Evolutionary conservation across 2,888 invertebrate species (phyloP), one percentile per base, ranked within the genome.

Genomic region (Cylindroiulus punctatus): DNA sequence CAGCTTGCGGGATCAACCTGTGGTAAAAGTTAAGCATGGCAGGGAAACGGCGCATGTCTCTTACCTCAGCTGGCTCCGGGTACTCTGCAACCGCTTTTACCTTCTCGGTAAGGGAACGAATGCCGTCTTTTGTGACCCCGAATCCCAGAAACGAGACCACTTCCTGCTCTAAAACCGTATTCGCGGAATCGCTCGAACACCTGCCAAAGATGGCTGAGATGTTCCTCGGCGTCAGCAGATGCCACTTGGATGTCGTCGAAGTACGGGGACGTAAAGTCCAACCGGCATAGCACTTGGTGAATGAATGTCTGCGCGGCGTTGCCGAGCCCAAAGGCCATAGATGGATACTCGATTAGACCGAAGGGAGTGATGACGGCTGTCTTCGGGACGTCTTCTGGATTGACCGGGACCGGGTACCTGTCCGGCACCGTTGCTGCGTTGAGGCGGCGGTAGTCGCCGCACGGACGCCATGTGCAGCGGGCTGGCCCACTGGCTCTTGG

Each of bases 271-370:
- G 30, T 30, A 30, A 76, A 76, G 14, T 76, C 76, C 1, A 57
- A n/a, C 7, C 22, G 2, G 7, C 22, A 4, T n/a, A 52, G n/a
- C 0, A 52, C n/a, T 7, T 22, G 7, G 57, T 65, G 22, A 22
- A 65, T 10, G 22, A n/a, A 44, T 0, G 76, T 17, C 22, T 85
- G 86, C 2, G 88, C 86, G 1, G 14, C 30, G 52, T 81, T 12
- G 87, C 86, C 0, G 14, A 88, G 86, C 5, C 87, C 88, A 36
- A 88, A 88, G 19, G 88, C 86, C 88, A 88, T 88, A 8, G 26
- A 65, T 3, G 81, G 17, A 40, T 81, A 88, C 84, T 88, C 87
- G 22, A 84, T 42, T 42, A 42, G 19, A 17, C 84, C 30, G n/a
- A 81, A 81, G 0, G 81, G 81, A 2, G 81, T 81, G 1, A 30